A percentile compares a stretch with the other conserved stretches of the same genome.
These are phyloP conservation scores for Saccopteryx leptura DNA, from an alignment of 2,113 vertebrate genomes.

Conservation along the genomic window DNA sequence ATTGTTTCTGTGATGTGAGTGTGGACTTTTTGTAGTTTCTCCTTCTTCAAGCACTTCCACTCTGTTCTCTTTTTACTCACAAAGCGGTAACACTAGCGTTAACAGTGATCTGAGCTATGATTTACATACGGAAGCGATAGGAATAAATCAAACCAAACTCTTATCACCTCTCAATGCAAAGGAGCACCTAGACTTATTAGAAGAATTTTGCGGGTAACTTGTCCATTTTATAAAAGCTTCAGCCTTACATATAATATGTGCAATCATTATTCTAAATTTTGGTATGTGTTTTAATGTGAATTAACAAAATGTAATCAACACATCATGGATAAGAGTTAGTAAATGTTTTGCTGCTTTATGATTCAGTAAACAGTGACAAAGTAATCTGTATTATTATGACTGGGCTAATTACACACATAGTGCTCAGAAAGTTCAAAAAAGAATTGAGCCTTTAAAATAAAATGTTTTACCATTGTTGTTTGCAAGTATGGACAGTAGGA, in stretches of 20 bases:
- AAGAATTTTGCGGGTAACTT: neutral
- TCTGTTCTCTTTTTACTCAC: neutral
- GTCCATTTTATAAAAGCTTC: neutral
- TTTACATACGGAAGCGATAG: neutral
- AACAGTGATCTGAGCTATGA: neutral
- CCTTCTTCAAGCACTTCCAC: fast-evolving
- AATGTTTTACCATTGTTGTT: neutral
- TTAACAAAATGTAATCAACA: neutral
- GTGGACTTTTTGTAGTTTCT: neutral
- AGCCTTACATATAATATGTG: neutral
- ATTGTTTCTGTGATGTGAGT: neutral
- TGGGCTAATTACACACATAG: neutral
- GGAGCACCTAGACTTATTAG: neutral
- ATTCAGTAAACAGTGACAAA: neutral
- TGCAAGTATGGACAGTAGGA: neutral
- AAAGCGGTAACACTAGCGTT: neutral
- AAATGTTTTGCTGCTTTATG: neutral
- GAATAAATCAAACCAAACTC: neutral
- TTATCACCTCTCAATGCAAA: neutral
- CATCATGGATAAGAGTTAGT: neutral
- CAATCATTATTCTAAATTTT: neutral
- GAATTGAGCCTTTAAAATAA: neutral
- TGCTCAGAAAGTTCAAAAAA: neutral
- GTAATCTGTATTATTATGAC: neutral
- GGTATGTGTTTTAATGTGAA: neutral